phyloP scores from a whole-genome alignment of 2,888 invertebrate genomes.

The Sympetrum striolatum region DNA sequence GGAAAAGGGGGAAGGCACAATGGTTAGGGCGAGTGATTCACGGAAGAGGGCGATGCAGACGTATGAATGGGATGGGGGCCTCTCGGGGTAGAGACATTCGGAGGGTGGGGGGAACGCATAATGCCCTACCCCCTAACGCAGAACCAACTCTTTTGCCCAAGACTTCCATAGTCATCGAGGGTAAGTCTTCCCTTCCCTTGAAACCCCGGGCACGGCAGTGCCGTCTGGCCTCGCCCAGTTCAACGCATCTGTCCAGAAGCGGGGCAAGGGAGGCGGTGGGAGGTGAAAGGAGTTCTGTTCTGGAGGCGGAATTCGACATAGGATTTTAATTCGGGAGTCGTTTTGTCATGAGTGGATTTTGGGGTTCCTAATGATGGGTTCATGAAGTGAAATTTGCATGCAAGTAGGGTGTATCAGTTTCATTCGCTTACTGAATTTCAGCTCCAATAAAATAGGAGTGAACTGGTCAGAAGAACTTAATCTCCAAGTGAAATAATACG shows the following conservation, averaged over 20 bases:
- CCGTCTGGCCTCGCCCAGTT: not conserved
- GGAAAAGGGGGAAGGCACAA: not conserved
- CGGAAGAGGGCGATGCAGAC: not conserved
- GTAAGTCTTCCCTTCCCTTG: not conserved
- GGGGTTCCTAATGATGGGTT: not conserved
- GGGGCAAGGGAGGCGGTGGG: not conserved
- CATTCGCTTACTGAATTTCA: not conserved
- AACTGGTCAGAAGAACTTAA: too few relatives aligned
- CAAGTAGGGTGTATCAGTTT: not conserved
- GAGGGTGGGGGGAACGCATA: not conserved
- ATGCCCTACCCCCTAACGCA: not conserved
- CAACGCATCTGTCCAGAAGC: not conserved
- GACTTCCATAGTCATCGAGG: not conserved
- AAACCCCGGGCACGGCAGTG: not conserved
- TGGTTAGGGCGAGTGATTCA: constrained; percentile 2
- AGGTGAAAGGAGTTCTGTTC: not conserved
- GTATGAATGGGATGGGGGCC: not conserved
- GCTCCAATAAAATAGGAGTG: too few relatives aligned
- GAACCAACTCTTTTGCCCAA: not conserved
- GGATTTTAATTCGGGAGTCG: not conserved
- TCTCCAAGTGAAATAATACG: too few relatives aligned
- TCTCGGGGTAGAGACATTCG: not conserved
- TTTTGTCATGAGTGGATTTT: too few relatives aligned
- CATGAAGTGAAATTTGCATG: not conserved
- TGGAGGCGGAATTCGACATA: not conserved